Evolutionary conservation across 2,797 vertebrate species (phyloP).

Genomic region (Helarctos malayanus): DNA sequence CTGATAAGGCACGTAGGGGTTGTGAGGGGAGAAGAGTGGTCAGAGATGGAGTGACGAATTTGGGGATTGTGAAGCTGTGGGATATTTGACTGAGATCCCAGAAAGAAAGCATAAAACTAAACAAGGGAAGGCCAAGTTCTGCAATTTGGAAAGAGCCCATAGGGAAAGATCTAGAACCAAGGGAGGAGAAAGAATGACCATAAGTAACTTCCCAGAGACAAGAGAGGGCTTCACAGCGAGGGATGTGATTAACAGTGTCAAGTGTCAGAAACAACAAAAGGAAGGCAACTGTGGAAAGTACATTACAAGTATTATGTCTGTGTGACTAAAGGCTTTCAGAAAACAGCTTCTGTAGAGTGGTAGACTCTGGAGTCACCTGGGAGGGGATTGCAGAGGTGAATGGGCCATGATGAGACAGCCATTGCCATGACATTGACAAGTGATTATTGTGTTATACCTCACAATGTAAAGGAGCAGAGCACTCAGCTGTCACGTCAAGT

Average conservation of each 20-base stretch:
- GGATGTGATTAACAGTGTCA: neutral
- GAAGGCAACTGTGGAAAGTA: neutral
- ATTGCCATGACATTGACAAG: neutral
- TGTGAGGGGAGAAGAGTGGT: rapidly evolving
- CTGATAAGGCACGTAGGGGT: neutral
- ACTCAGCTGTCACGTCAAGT: neutral
- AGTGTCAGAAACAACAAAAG: neutral
- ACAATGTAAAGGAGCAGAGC: neutral
- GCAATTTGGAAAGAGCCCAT: neutral
- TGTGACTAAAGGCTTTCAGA: neutral
- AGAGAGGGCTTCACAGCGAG: neutral
- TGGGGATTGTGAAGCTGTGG: neutral
- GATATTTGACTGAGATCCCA: neutral
- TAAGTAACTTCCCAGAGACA: neutral
- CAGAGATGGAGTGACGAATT: neutral
- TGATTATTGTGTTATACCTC: neutral
- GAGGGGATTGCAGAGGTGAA: neutral
- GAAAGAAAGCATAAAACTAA: neutral
- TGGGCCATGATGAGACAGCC: neutral
- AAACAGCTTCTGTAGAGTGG: neutral
- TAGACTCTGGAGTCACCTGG: neutral
- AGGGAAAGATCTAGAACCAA: neutral
- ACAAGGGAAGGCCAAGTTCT: neutral
- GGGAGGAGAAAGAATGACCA: neutral
- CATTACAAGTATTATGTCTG: neutral